Evolutionary conservation across 2,888 invertebrate genomes (phyloP).

Genomic region (Operophtera brumata): DNA sequence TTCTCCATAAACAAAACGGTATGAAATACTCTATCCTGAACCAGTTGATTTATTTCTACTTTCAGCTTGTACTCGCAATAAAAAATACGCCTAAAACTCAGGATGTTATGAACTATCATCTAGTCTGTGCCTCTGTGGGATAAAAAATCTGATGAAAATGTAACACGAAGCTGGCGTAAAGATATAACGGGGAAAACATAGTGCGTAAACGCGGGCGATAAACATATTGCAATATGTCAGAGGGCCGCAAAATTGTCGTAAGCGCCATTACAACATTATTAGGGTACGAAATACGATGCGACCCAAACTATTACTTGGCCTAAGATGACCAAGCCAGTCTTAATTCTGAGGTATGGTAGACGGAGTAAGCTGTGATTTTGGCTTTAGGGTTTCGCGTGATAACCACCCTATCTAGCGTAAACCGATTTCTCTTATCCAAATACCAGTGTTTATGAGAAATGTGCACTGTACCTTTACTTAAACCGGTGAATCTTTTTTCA

Average conservation of each 20-base stretch:
- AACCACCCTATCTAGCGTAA: not conserved
- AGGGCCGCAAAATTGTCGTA: conserved; percentile 48
- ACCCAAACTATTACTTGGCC: conserved; percentile 49
- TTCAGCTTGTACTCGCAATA: not conserved
- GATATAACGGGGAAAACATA: conserved; percentile 50
- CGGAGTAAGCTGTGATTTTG: conserved; percentile 17
- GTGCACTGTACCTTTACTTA: too few species aligned
- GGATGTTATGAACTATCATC: not conserved
- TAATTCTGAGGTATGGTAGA: conserved; percentile 31
- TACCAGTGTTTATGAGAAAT: too few species aligned
- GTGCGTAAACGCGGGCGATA: conserved; percentile 44
- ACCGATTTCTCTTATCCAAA: too few species aligned
- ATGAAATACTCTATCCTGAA: not conserved
- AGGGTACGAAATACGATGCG: conserved; percentile 39
- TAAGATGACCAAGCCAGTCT: conserved; percentile 36
- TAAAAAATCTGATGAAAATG: conserved; percentile 51
- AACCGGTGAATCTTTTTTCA: too few species aligned
- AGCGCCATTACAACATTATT: conserved; percentile 45
- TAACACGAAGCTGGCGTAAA: conserved; percentile 42
- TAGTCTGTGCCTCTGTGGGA: conserved; percentile 11
- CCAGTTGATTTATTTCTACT: conserved; percentile 2
- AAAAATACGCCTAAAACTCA: conserved; percentile 1
- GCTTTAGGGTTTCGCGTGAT: too few species aligned
- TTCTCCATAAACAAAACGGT: too few species aligned
- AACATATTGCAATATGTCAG: conserved; percentile 52